Conservation (phyloP, 2,888 invertebrate species). For the Standfussiana lucernea region DNA sequence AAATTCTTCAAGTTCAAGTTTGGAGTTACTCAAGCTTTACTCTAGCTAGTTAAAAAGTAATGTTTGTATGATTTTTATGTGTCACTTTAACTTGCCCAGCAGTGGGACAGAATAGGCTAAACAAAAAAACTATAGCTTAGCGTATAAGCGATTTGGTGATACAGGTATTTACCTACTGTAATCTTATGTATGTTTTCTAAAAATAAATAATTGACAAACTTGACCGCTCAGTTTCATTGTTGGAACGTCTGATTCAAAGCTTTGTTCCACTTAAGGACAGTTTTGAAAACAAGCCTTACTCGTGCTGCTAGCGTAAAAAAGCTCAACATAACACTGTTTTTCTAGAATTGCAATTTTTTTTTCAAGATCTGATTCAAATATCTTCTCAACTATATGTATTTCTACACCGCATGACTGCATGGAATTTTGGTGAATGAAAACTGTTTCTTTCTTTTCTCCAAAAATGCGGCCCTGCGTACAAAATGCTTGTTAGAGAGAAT, state of each 20-base stretch:
- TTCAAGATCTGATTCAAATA: background rate
- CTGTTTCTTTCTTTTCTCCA: background rate
- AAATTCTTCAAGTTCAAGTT: background rate
- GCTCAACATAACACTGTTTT: background rate
- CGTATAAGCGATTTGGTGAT: background rate
- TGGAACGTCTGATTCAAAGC: background rate
- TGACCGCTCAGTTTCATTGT: background rate
- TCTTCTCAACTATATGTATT: background rate
- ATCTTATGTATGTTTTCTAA: background rate
- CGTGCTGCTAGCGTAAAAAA: background rate
- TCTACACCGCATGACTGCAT: background rate
- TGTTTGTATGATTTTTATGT: background rate
- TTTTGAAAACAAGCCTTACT: background rate
- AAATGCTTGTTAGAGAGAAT: conserved; percentile 72
- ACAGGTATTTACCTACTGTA: background rate
- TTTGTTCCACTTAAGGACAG: background rate
- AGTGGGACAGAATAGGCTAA: too few relatives aligned
- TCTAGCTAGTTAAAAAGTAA: too few relatives aligned
- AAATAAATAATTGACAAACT: background rate
- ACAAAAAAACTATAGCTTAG: too few relatives aligned
- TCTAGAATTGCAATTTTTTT: background rate
- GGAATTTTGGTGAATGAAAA: background rate
- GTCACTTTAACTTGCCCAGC: background rate
- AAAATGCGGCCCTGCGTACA: conserved; percentile 69
- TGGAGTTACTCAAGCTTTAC: background rate